phyloP scores from a whole-genome alignment of 2,797 vertebrate species.

The Clarias fuscus region DNA sequence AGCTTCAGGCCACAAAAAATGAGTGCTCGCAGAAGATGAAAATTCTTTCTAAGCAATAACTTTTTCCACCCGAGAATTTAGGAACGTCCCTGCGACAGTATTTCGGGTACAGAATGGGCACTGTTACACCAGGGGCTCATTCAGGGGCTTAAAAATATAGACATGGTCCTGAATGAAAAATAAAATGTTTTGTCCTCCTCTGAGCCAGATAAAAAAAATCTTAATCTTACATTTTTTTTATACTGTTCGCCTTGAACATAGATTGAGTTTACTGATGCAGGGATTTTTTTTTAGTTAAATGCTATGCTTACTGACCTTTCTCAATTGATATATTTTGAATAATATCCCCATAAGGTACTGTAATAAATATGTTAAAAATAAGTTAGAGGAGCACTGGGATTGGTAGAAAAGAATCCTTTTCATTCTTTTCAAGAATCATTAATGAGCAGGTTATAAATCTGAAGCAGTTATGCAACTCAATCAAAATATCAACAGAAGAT shows the following conservation, averaged over 20 bases:
- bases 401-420: background rate
- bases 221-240: background rate
- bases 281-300: no score
- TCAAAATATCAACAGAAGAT: background rate
- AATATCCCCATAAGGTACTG: background rate
- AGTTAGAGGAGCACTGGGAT: background rate
- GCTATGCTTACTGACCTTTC: background rate
- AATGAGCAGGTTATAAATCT: background rate
- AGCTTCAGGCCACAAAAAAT: conserved; percentile 13
- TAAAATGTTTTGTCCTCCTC: background rate
- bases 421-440: no score
- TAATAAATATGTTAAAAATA: background rate
- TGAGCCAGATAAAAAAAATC: background rate
- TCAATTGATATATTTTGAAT: background rate
- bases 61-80: background rate
- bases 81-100: background rate
- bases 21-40: conserved; percentile 6
- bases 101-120: background rate
- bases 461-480: background rate
- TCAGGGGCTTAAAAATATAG: background rate
- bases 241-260: background rate
- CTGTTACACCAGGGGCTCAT: background rate
- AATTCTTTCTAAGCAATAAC: conserved; percentile 26
- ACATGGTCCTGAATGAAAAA: background rate
- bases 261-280: background rate